These are phyloP conservation scores for Drosophila ironensis DNA, from an alignment of 1,140 invertebrate species.

Conservation along the genomic window DNA sequence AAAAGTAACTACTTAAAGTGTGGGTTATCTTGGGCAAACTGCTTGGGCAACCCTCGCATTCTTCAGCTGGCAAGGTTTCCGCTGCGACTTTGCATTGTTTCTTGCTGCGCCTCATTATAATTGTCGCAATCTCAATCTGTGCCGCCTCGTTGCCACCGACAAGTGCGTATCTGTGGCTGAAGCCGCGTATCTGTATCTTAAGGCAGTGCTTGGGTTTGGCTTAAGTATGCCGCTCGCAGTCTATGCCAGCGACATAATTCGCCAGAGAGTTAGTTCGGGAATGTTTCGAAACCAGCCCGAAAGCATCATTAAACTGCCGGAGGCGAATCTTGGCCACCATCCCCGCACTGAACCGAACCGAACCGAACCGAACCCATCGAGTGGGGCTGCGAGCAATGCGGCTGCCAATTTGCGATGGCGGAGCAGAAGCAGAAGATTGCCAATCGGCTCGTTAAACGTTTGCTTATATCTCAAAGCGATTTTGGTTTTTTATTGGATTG, in stretches of 20 bases:
- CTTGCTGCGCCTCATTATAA: constrained; percentile 65
- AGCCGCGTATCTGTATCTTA: constrained; percentile 27
- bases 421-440: constrained; percentile 4
- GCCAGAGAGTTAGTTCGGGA: constrained; percentile 25
- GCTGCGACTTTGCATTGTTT: constrained; percentile 64
- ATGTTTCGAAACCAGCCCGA: constrained; percentile 45
- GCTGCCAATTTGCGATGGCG: constrained; percentile 36
- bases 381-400: constrained; percentile 21
- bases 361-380: constrained; percentile 10
- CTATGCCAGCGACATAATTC: constrained; percentile 15
- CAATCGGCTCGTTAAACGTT: constrained; percentile 52
- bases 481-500: constrained; percentile 44
- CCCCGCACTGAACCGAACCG: too few species aligned
- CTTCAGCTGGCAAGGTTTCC: constrained; percentile 38
- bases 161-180: constrained; percentile 57
- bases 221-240: too few species aligned
- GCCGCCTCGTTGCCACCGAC: constrained; percentile 68
- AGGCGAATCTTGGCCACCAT: too few species aligned
- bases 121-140: constrained; percentile 69
- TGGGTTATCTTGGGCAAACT: constrained; percentile 7
- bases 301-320: constrained; percentile 28
- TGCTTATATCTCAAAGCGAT: constrained; percentile 25
- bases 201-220: too few species aligned
- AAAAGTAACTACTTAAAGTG: not conserved
- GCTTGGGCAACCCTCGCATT: constrained; percentile 36